Percentiles rank a stretch among this genome's conserved stretches.
phyloP scores from a whole-genome alignment of 2,888 invertebrate genomes.

The Ectobius pallidus region DNA sequence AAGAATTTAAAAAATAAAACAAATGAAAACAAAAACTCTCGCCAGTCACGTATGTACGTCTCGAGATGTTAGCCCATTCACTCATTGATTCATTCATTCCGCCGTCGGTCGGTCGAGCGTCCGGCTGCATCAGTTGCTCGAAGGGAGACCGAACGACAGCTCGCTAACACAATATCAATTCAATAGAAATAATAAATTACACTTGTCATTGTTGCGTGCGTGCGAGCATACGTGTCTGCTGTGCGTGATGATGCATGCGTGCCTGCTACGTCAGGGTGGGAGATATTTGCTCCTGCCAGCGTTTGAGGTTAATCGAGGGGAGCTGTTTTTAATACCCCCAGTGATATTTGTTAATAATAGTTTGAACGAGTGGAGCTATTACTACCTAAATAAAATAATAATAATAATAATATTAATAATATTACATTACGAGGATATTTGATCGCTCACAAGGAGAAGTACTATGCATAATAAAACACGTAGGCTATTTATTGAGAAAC shows the following conservation, averaged over 20 bases:
- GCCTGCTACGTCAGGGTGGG: conserved; percentile 37
- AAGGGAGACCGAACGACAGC: conserved; percentile 5
- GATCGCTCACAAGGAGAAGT: conserved; percentile 41
- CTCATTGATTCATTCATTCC: conserved; percentile 33
- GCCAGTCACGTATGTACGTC: conserved; percentile 17
- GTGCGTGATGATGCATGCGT: conserved; percentile 37
- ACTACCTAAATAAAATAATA: conserved; percentile 43
- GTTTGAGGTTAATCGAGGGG: conserved; percentile 41
- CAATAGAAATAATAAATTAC: conserved; percentile 26
- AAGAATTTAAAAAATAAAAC: conserved; percentile 13
- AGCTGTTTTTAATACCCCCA: conserved; percentile 41
- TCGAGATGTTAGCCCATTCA: conserved; percentile 33
- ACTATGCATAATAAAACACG: conserved; percentile 35
- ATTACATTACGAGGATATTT: conserved; percentile 42
- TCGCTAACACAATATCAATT: conserved; percentile 20
- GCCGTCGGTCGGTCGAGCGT: conserved; percentile 23
- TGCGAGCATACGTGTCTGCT: no score
- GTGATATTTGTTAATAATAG: conserved; percentile 45
- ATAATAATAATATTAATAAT: conserved; percentile 34
- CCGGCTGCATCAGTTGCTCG: background rate
- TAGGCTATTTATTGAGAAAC: conserved; percentile 43
- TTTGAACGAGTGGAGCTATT: conserved; percentile 43
- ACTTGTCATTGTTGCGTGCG: conserved; percentile 36
- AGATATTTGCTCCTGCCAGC: conserved; percentile 37
- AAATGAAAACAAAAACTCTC: conserved; percentile 18